Evolutionary conservation across 2,888 invertebrate species (phyloP).

Genomic region (Hydrotaea cyrtoneurina): DNA sequence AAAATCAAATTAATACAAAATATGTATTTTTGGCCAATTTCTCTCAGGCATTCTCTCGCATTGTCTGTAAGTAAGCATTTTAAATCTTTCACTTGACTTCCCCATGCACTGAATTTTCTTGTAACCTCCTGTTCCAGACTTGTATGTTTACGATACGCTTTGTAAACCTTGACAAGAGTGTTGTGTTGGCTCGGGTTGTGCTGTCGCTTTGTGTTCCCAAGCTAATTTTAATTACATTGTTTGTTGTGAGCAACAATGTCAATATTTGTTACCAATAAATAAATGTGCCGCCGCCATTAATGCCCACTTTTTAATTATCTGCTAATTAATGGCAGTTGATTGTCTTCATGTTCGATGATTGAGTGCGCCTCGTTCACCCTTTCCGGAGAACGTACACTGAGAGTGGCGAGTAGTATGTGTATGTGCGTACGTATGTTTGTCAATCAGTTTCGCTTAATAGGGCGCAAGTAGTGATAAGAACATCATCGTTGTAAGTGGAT

Average conservation of each 20-base stretch:
- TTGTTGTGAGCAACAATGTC: constrained; percentile 7
- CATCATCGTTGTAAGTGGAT: no score
- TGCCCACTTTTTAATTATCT: constrained; percentile 49
- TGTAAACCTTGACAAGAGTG: constrained; percentile 6
- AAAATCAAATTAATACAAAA: no score
- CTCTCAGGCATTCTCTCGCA: no score
- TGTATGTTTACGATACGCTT: no score
- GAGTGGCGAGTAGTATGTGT: background rate
- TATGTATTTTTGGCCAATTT: no score
- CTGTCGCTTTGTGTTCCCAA: background rate
- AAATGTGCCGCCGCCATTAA: constrained; percentile 1
- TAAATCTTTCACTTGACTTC: background rate
- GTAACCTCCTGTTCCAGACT: background rate
- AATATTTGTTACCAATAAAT: constrained; percentile 12
- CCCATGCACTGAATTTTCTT: background rate
- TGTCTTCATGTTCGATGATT: constrained; percentile 5
- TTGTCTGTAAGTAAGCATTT: background rate
- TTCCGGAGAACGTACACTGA: background rate
- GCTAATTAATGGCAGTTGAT: constrained; percentile 49
- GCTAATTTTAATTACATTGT: background rate
- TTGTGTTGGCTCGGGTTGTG: background rate
- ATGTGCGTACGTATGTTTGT: no score
- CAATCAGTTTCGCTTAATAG: no score
- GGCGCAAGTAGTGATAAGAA: no score
- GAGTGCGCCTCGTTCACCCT: background rate